Percentiles rank a stretch among this genome's conserved stretches.
Evolutionary conservation across 2,797 vertebrate genomes (phyloP).

Genomic region (Euthynnus affinis): DNA sequence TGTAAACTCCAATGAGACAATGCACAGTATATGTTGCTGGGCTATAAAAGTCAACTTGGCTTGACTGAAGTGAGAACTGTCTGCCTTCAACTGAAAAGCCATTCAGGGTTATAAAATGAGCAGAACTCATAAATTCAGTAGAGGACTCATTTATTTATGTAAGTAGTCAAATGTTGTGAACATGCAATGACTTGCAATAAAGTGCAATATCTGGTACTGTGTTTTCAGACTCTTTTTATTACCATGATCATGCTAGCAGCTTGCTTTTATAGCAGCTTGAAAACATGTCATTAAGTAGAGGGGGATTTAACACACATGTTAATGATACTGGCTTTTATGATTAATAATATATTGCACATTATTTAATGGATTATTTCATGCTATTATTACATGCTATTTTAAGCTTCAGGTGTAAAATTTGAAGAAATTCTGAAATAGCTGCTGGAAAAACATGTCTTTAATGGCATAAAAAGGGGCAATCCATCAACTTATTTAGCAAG

Average conservation of each 20-base stretch:
- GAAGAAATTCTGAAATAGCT: no score
- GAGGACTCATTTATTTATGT: slow-evolving; percentile 5
- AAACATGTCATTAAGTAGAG: background rate
- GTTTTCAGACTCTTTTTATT: background rate
- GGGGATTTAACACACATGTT: background rate
- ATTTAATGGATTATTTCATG: background rate
- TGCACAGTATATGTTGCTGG: background rate
- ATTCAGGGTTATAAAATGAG: background rate
- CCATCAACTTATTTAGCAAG: no score
- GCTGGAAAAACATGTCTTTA: no score
- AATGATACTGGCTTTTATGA: background rate
- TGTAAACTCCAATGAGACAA: background rate
- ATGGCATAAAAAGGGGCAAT: no score
- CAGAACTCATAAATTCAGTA: background rate
- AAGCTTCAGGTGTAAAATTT: no score
- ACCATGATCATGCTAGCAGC: background rate
- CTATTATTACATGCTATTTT: no score
- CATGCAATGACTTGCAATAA: background rate
- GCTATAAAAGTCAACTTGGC: background rate
- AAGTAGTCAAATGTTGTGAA: background rate
- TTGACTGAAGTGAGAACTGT: background rate
- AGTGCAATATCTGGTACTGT: background rate
- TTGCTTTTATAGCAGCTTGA: background rate
- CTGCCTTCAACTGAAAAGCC: background rate
- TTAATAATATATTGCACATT: background rate